Percentiles rank a stretch among this genome's conserved stretches.
These are phyloP conservation scores for Pangasius djambal DNA, from an alignment of 2,797 vertebrate species.

Conservation along the genomic window DNA sequence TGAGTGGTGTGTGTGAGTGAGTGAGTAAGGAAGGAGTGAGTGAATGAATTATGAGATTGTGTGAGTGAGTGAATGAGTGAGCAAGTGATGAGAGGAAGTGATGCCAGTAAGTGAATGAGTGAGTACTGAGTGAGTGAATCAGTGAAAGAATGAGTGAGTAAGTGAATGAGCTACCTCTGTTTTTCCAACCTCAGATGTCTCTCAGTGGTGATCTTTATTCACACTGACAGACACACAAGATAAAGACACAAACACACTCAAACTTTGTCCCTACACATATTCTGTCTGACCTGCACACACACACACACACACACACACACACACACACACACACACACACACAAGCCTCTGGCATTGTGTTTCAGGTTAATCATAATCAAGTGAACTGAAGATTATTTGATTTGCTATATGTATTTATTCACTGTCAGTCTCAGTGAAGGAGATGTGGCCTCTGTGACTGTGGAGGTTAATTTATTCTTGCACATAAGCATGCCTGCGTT, in stretches of 20 bases:
- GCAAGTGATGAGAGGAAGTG: neutral
- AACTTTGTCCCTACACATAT: neutral
- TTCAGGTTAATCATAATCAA: neutral
- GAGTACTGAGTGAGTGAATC: neutral
- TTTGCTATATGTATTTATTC: constrained; percentile 5
- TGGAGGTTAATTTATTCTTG: constrained; percentile 7
- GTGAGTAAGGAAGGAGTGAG: neutral
- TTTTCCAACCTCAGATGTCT: neutral
- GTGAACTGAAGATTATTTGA: neutral
- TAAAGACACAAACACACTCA: neutral
- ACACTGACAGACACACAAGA: constrained; percentile 15
- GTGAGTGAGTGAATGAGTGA: neutral
- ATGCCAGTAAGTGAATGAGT: neutral
- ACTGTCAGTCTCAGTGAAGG: neutral
- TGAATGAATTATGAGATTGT: neutral
- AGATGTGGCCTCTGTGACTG: neutral
- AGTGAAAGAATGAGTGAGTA: neutral
- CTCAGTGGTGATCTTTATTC: constrained; percentile 19
- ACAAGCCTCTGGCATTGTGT: neutral
- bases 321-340: neutral
- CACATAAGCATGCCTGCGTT: neutral
- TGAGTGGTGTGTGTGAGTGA: neutral
- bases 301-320: neutral
- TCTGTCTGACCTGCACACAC: no score
- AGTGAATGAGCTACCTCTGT: neutral